These are phyloP conservation scores for Anastrepha ludens DNA, from an alignment of 1,140 invertebrate species.

Conservation along the genomic window DNA sequence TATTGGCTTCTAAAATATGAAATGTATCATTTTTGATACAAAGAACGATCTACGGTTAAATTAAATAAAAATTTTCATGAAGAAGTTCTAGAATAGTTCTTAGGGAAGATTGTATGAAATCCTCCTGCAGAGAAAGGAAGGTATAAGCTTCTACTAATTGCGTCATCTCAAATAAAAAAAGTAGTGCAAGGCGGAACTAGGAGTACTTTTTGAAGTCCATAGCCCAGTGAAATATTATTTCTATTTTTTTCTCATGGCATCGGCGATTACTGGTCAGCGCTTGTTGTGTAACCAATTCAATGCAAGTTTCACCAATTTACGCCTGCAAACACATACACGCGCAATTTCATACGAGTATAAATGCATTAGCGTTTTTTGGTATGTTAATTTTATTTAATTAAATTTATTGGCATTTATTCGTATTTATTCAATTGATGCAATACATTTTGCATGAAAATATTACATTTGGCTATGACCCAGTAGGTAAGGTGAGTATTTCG, in stretches of 20 bases:
- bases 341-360: not conserved
- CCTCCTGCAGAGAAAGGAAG: too few species aligned
- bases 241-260: not conserved
- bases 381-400: slow-evolving; percentile 32
- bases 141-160: too few species aligned
- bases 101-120: too few species aligned
- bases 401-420: not conserved
- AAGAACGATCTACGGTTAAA: too few species aligned
- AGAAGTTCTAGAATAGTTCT: too few species aligned
- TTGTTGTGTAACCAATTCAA: not conserved
- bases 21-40: too few species aligned
- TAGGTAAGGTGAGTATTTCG: not conserved
- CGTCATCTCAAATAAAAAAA: too few species aligned
- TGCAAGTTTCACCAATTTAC: slow-evolving; percentile 30
- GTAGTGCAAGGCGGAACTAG: too few species aligned
- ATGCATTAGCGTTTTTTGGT: not conserved
- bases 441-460: not conserved
- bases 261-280: not conserved
- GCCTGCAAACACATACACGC: not conserved
- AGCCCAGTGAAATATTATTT: not conserved
- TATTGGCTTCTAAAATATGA: too few species aligned
- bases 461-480: not conserved
- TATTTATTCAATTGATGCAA: slow-evolving; percentile 8
- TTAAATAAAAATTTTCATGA: too few species aligned
- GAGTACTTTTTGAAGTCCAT: not conserved